Evolutionary conservation across 2,888 invertebrate species (phyloP).

Genomic region (Cremastinae sp.): DNA sequence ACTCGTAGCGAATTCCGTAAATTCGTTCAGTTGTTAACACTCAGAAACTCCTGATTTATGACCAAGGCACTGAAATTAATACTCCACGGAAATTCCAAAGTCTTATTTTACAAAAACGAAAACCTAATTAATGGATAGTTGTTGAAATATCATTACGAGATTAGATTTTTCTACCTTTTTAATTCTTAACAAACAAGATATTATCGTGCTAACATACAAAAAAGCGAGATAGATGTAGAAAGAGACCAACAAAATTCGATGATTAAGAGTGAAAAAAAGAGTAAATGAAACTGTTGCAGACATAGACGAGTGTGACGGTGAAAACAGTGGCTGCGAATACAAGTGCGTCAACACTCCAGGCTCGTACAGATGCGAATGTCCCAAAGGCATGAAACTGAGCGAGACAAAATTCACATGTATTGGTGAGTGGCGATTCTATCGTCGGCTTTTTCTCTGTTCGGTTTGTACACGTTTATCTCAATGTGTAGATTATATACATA

Average conservation of each 20-base stretch:
- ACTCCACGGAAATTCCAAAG: too few relatives aligned
- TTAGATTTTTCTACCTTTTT: too few relatives aligned
- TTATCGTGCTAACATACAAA: too few relatives aligned
- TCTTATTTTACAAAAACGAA: too few relatives aligned
- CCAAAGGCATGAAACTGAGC: constrained; percentile 73
- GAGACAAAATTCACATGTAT: constrained; percentile 71
- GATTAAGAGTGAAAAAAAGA: background rate
- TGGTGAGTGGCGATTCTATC: constrained; percentile 67
- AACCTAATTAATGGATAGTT: too few relatives aligned
- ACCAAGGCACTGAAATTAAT: too few relatives aligned
- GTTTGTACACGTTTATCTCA: constrained; percentile 7
- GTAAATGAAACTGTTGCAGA: constrained; percentile 63
- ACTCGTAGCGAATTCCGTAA: too few relatives aligned
- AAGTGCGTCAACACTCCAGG: constrained; percentile 85
- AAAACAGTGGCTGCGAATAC: constrained; percentile 77
- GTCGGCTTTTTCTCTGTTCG: too few relatives aligned
- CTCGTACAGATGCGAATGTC: constrained; percentile 82
- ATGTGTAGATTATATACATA: constrained; percentile 26
- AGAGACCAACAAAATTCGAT: background rate
- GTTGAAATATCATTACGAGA: too few relatives aligned
- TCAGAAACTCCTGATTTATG: too few relatives aligned
- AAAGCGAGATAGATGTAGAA: background rate
- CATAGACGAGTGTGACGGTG: constrained; percentile 72
- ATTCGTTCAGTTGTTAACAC: too few relatives aligned
- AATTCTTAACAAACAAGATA: too few relatives aligned